Base-by-base conservation (phyloP, 2,113 vertebrate genomes). In the Ariopsis seemanni region DNA sequence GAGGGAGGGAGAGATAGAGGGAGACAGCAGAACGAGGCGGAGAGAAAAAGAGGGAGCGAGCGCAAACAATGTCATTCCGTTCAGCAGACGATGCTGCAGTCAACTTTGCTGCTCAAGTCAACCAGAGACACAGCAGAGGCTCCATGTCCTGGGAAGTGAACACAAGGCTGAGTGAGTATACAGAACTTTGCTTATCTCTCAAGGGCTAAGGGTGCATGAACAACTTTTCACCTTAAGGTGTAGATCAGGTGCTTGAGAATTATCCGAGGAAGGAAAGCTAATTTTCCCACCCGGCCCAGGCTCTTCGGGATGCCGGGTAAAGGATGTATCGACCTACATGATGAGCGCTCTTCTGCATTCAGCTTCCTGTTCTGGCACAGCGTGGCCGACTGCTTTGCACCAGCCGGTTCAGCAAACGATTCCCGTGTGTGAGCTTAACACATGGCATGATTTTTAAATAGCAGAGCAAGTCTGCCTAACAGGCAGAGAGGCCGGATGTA, bases 41-140 rank as follows among this genome's bases (percentile, higher is more conserved):
- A 83, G 84, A 85, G 75, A 88, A 65, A 82, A 12, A 84, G 88
- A 65, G 83, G 20, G 85, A 85, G 83, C 60, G 88, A 87, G 78
- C 62, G 34, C 93, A 94, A 96, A 96, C 96, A 96, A 96, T 97
- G 96, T 96, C 96, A 97, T 96, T 96, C 94, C 94, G 94, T 94
- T 94, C 92, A 94, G 95, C 93, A 95, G 95, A 93, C 94, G 94
- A 93, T 96, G 94, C 96, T 96, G 95, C 95, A 96, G 95, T 95
- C 95, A 96, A 95, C 92, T 96, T 95, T 94, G 91, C 93, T 86
- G 87, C 92, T 93, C 30, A 82, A 82, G 30, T 82, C 93, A 82
- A 83, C 34, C 90, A 93, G 91, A 93, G 88, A 90, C 93, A 94
- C 94, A 92, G 91, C 27, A 80, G 65, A n/a, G 55, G 89, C 91